Evolutionary conservation across 1,140 invertebrate species (phyloP).

Genomic region (Drosophila bocki): DNA sequence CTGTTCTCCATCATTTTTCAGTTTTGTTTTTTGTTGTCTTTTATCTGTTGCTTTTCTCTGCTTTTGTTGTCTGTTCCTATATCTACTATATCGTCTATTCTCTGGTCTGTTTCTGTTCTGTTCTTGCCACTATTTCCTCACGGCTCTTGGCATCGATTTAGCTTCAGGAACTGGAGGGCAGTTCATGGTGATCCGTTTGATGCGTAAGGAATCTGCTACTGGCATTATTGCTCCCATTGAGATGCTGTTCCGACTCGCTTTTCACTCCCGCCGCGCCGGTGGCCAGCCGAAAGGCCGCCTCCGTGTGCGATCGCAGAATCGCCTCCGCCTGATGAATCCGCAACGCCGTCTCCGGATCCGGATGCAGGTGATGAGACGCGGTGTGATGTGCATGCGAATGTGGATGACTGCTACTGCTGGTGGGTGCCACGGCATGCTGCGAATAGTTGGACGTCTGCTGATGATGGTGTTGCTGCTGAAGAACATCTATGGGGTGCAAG

Average conservation of each 20-base stretch:
- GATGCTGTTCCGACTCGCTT: constrained; percentile 48
- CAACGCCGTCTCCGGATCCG: constrained; percentile 89
- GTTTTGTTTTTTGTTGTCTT: background rate
- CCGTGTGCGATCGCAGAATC: constrained; percentile 92
- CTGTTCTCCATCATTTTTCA: constrained; percentile 6
- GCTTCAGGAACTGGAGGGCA: constrained; percentile 36
- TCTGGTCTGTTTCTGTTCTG: background rate
- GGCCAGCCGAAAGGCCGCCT: constrained; percentile 92
- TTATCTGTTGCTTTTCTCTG: background rate
- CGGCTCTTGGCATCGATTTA: background rate
- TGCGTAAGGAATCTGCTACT: constrained; percentile 19
- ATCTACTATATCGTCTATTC: background rate
- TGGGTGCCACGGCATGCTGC: constrained; percentile 86
- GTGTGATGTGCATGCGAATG: constrained; percentile 49
- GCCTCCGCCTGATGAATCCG: constrained; percentile 92
- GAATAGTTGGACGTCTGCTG: constrained; percentile 61
- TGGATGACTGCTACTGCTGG: constrained; percentile 28
- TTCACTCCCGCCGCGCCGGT: constrained; percentile 87
- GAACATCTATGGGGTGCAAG: constrained; percentile 70
- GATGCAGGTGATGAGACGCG: constrained; percentile 66
- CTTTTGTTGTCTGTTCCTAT: background rate
- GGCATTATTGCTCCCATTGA: constrained; percentile 19
- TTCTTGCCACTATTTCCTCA: background rate
- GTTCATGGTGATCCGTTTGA: constrained; percentile 35
- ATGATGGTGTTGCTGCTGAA: constrained; percentile 87